These are phyloP conservation scores for Trissolcus basalis DNA, from an alignment of 1,140 invertebrate genomes.

Conservation along the genomic window DNA sequence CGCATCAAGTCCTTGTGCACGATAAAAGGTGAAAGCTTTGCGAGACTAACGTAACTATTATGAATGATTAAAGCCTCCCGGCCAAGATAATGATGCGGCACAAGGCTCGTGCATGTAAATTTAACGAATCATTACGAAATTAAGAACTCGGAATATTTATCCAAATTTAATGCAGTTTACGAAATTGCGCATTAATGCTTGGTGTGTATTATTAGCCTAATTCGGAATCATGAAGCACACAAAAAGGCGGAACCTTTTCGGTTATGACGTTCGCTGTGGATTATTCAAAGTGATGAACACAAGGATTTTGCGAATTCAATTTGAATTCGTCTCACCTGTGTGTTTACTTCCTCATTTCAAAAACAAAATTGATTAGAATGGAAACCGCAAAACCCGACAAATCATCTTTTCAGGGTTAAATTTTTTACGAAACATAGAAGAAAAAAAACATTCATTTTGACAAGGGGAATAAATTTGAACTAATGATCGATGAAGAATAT, in stretches of 20 bases:
- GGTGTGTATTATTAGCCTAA: constrained; percentile 26
- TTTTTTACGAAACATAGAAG: too few species aligned
- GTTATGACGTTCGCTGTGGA: too few species aligned
- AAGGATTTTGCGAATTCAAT: too few species aligned
- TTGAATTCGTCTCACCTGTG: too few species aligned
- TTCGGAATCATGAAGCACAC: constrained; percentile 14
- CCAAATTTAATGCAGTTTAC: constrained; percentile 43
- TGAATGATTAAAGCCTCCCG: constrained; percentile 44
- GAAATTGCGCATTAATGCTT: constrained; percentile 41
- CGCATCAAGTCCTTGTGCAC: constrained; percentile 33
- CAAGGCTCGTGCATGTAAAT: constrained; percentile 24
- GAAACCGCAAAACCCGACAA: too few species aligned
- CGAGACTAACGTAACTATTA: constrained; percentile 48
- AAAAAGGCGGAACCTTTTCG: neutral
- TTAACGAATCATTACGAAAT: constrained; percentile 48
- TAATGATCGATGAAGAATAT: constrained; percentile 2
- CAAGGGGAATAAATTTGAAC: too few species aligned
- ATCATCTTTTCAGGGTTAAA: too few species aligned
- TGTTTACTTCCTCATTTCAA: too few species aligned
- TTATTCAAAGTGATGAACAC: too few species aligned
- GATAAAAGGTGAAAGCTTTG: constrained; percentile 59
- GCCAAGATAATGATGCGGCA: constrained; percentile 27
- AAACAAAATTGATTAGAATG: too few species aligned
- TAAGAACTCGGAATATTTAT: constrained; percentile 32
- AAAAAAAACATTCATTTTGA: too few species aligned